Percentiles rank a stretch among this genome's conserved stretches.
phyloP scores from a whole-genome alignment of 1,140 invertebrate species.

The Steinernema khuongi region DNA sequence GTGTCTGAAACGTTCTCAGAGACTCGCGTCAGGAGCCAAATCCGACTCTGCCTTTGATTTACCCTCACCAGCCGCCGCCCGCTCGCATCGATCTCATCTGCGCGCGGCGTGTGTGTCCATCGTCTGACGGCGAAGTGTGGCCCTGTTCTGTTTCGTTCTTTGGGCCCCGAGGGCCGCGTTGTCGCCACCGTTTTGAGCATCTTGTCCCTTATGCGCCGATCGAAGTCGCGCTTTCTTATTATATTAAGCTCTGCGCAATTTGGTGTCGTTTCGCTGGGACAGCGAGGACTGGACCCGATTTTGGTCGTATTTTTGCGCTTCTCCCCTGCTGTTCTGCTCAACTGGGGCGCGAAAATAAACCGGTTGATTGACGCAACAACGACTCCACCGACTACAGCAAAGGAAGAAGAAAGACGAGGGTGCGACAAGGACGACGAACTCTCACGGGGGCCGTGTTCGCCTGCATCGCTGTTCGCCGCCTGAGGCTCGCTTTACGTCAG shows the following conservation, averaged over 20 bases:
- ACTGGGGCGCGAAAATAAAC: too few relatives aligned
- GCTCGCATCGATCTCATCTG: not conserved
- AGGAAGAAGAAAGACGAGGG: not conserved
- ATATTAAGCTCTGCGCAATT: too few relatives aligned
- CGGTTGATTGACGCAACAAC: constrained; percentile 6
- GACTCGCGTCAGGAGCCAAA: not conserved
- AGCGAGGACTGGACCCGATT: too few relatives aligned
- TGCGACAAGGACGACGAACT: not conserved
- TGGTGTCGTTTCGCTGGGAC: too few relatives aligned
- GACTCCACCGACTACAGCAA: not conserved
- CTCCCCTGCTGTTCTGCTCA: too few relatives aligned
- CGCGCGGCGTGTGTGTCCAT: not conserved
- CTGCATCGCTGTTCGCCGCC: not conserved
- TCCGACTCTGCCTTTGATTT: not conserved
- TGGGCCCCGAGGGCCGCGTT: not conserved
- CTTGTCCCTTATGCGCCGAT: too few relatives aligned
- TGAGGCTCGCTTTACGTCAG: too few relatives aligned
- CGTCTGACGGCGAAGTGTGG: not conserved
- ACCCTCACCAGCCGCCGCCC: not conserved
- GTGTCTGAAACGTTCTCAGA: not conserved
- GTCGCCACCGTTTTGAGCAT: not conserved
- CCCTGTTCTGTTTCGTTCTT: too few relatives aligned
- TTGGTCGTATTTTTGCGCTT: not conserved
- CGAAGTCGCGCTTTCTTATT: too few relatives aligned
- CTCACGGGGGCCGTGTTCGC: not conserved